A percentile compares a stretch with the other conserved stretches of the same genome.
Conservation (phyloP, 2,797 vertebrate species). For the Chiloscyllium punctatum region DNA sequence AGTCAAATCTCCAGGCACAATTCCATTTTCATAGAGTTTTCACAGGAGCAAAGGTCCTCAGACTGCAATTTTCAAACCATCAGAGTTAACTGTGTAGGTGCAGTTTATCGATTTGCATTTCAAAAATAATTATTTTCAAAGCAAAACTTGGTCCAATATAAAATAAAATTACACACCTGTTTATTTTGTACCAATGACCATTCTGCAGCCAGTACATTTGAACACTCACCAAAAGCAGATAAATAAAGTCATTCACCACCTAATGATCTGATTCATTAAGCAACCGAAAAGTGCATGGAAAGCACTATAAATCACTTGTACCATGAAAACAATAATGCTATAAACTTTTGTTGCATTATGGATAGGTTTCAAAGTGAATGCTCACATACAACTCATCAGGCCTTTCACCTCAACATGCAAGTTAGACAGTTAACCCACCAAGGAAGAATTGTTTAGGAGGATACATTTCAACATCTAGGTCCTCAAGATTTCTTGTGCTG, state of each 20-base stretch:
- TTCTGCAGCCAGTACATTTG: not conserved
- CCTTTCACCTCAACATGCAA: not conserved
- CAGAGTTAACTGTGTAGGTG: not conserved
- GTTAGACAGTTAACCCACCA: not conserved
- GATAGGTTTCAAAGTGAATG: not conserved
- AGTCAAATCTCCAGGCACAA: not conserved
- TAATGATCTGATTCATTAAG: not conserved
- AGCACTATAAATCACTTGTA: not conserved
- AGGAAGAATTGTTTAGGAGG: not conserved
- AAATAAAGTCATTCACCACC: not conserved
- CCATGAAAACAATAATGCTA: not conserved
- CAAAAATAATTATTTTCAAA: not conserved
- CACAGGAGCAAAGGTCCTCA: not conserved
- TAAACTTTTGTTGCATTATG: not conserved
- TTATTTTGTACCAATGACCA: not conserved
- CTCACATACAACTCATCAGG: not conserved
- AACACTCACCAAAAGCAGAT: not conserved
- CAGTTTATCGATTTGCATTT: not conserved
- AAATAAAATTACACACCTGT: not conserved
- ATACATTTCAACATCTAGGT: not conserved
- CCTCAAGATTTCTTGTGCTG: not conserved
- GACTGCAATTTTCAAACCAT: not conserved
- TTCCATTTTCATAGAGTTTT: not conserved
- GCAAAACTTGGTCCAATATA: not conserved
- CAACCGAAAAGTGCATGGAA: not conserved